Base-by-base conservation (phyloP, 2,797 vertebrate genomes). In the Podarcis lilfordi region DNA sequence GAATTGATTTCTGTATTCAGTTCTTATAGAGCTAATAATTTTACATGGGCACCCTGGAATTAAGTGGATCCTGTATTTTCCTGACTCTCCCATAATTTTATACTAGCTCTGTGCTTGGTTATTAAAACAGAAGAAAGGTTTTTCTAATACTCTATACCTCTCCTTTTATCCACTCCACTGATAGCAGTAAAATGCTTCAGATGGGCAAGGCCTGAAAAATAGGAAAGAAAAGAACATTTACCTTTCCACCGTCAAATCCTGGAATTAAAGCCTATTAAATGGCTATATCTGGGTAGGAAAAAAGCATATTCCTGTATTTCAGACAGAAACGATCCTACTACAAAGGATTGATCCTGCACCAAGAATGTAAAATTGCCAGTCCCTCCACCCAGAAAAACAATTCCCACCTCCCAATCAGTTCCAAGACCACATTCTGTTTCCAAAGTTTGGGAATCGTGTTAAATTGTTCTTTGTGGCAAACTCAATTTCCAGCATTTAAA, bases 391-490 rank as follows among this genome's bases (percentile, higher is more conserved):
- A 91, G 85, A 91, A 94, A 91, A 92, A 81, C 15, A 80, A 86
- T 88, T 59, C 66, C 82, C 82, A 74, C 0, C 27, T 68, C 32
- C 1, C 71, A 87, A 23, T 91, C 5, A 3, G 84, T 71, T 94
- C 85, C 90, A 92, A 94, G 68, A 40, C 37, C 84, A 84, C 64
- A 59, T 80, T 91, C n/a, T 76, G 17, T 90, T 95, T 91, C 89
- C 69, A 84, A 80, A 91, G 86, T 89, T 92, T 27, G 76, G 75
- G 82, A 7, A 89, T 92, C 85, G 37, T 76, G 91, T 93, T 32
- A 92, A 89, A 94, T 93, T 89, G 79, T 86, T 92, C 95, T 94
- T 80, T 93, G 82, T 86, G 84, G 85, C 81, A 93, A 88, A 71
- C 84, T 83, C 21, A 1, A 0, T 90, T 94, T 95, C 90, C 91